Evolutionary conservation across 2,888 invertebrate species (phyloP), one percentile per base, ranked within the genome.

Genomic region (Auanema freiburgensis): DNA sequence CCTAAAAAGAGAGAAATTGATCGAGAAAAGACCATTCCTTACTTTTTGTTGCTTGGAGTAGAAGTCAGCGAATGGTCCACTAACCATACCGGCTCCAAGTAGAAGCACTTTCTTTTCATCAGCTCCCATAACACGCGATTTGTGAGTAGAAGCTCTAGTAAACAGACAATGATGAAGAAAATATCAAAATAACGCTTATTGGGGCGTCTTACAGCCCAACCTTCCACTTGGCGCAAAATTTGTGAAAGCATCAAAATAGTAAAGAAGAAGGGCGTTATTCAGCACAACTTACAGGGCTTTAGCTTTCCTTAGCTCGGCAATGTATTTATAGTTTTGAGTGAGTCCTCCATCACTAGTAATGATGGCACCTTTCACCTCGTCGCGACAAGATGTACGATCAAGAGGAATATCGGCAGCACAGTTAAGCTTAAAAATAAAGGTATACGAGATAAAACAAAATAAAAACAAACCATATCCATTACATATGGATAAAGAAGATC

Each of bases 341-440:
- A 99, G 86, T 79, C 88, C 88, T 40, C 97, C 97, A 84, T 97
- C 95, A 80, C 93, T 94, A 0, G 95, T 92, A 72, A 99, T 97
- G 59, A 97, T 92, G 8, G 98, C 96, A 76, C 85, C 84, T 79
- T 86, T 86, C 33, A 88, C 75, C 49, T 78, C 79, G 8, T 75
- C 68, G 10, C 78, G 67, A 56, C 78, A 78, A 57, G 77, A 72
- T 16, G 82, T 66, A 24, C 75, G 69, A 46, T 79, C 73, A 59
- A 83, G 77, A 10, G 74, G 67, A 58, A 77, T 76, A 59, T 82
- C 80, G 21, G 78, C 76, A 14, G 78, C 57, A 46, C 78, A 79
- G 63, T 81, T 82, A 40, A 83, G 65, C 79, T 80, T 63, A 49
- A 79, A 69, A 11, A 5, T 11, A 18, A 43, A n/a, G n/a, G n/a